phyloP scores from a whole-genome alignment of 2,888 invertebrate species.

The Calameuta idolon region DNA sequence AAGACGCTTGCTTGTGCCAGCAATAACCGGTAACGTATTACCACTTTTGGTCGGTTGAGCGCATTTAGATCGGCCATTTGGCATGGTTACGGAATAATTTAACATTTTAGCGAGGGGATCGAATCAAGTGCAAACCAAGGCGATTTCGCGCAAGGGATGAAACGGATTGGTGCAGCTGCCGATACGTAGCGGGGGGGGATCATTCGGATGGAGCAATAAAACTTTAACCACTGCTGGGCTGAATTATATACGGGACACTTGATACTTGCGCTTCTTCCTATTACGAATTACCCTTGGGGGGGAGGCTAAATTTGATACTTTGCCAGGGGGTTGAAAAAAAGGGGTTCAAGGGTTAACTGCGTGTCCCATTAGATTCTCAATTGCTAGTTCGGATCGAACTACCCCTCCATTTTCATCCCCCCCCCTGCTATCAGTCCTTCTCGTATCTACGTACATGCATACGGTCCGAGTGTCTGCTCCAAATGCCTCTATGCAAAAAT shows the following conservation, averaged over 20 bases:
- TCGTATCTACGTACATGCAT: neutral
- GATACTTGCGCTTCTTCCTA: slow-evolving; percentile 17
- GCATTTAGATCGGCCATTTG: slow-evolving; percentile 62
- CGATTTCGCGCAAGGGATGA: slow-evolving; percentile 27
- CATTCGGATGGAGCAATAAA: slow-evolving; percentile 24
- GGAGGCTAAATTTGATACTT: neutral
- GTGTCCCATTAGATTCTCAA: neutral
- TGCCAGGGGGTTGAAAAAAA: neutral
- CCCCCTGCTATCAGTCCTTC: neutral
- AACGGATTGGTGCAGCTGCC: neutral
- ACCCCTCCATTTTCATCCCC: neutral
- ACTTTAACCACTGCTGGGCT: slow-evolving; percentile 36
- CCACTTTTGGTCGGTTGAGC: slow-evolving; percentile 60
- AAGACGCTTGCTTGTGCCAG: slow-evolving; percentile 52
- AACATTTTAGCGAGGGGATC: slow-evolving; percentile 48
- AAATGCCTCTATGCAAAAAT: slow-evolving; percentile 32
- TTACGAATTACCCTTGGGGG: slow-evolving; percentile 38
- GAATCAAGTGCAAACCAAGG: slow-evolving; percentile 44
- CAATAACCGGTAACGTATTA: slow-evolving; percentile 61
- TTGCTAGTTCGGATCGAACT: neutral
- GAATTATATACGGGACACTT: slow-evolving; percentile 36
- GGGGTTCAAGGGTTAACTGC: neutral
- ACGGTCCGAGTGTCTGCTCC: neutral
- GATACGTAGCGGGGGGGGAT: neutral
- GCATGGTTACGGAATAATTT: slow-evolving; percentile 58